These are phyloP conservation scores for Pungitius pungitius DNA, from an alignment of 2,113 vertebrate genomes.

Conservation along the genomic window DNA sequence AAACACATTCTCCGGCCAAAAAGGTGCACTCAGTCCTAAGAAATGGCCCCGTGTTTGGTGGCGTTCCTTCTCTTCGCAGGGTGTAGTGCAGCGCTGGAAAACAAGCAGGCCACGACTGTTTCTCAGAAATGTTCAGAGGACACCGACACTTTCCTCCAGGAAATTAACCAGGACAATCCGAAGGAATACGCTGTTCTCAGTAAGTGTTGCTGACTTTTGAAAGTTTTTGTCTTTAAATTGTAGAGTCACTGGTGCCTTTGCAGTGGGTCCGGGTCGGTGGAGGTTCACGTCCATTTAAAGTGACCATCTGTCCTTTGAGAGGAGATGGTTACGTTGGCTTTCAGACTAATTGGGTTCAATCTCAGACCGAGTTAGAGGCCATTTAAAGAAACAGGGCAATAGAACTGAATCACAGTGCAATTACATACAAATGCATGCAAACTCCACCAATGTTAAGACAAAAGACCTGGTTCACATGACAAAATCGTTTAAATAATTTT, in stretches of 20 bases:
- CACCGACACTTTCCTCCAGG: constrained; percentile 78
- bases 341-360: neutral
- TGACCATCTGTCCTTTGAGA: neutral
- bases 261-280: neutral
- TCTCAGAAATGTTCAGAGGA: constrained; percentile 80
- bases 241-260: neutral
- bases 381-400: neutral
- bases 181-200: constrained; percentile 84
- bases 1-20: constrained; percentile 48
- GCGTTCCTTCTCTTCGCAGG: constrained; percentile 43
- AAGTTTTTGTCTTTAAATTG: neutral
- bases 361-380: neutral
- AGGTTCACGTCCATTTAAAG: neutral
- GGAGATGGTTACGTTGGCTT: neutral
- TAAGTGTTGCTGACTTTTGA: constrained; percentile 76
- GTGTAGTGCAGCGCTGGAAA: constrained; percentile 4
- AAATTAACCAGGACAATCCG: constrained; percentile 80
- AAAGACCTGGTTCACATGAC: neutral
- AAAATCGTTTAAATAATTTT: neutral
- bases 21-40: constrained; percentile 34
- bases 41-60: constrained; percentile 63
- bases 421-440: neutral
- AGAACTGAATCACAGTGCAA: too few relatives aligned
- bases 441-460: neutral
- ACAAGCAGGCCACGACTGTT: constrained; percentile 50